Evolutionary conservation across 2,888 invertebrate genomes (phyloP), one percentile per base, ranked within the genome.

Genomic region (Agrypnus murinus): DNA sequence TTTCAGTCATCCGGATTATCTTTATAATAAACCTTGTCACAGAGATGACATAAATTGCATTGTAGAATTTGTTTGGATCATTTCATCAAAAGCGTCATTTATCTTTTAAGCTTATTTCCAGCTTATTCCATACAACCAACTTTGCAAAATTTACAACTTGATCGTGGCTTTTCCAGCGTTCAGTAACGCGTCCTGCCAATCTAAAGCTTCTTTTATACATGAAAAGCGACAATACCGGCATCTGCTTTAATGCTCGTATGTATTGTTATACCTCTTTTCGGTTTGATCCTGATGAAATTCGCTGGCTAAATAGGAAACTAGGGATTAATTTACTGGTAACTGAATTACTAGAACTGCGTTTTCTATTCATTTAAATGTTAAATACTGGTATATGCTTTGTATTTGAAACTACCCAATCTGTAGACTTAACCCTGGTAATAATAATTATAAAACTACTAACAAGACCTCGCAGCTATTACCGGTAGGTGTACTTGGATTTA

Each of bases 1-100:
- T 71, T 71, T 73, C 67, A 73, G 38, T 59, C 65, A 64, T 63
- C 69, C 65, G 73, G 69, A 71, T 72, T 73, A 75, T 71, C 74
- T 72, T 65, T 66, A 69, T 72, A 75, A 73, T 73, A 71, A 67
- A 75, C 71, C 67, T 70, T 64, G 71, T 72, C 45, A 69, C 32
- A 48, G 48, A 65, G 53, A 48, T 65, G 60, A 69, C 64, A 64
- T 64, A 55, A 64, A 64, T 64, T 64, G 64, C 64, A 64, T 53
- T 64, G 40, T 64, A 64, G 45, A 64, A 64, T 64, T 64, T 64
- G 64, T 64, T 64, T 64, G 64, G 64, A 64, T 64, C 55, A 64
- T 64, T 64, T 53, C 64, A 55, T 64, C 64, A 64, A 53, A 55
- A 64, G 40, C 40, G 64, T 63, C 50, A 64, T 64, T 64, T 55